Evolutionary conservation across 35 echinoderm and acorn worm species (phyloP).

Genomic region (Heliocidaris erythrogramma): DNA sequence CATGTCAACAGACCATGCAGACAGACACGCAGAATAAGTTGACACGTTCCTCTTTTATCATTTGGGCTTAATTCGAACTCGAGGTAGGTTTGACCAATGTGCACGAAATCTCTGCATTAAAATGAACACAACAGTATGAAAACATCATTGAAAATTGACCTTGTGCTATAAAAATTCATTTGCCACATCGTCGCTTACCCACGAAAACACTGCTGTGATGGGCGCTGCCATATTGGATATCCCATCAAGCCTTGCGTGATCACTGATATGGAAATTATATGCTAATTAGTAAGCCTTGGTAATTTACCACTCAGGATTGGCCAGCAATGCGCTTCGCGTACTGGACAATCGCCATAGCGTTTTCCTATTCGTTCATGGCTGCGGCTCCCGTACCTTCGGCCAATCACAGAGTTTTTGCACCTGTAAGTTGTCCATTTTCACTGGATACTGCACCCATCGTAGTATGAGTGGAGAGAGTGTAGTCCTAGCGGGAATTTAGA

Average conservation of each 20-base stretch:
- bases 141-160: too few species aligned
- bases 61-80: too few species aligned
- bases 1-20: too few species aligned
- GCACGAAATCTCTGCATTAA: too few species aligned
- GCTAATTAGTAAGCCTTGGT: not conserved
- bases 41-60: too few species aligned
- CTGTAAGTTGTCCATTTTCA: slow-evolving; percentile 67
- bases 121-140: too few species aligned
- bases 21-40: too few species aligned
- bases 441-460: not conserved
- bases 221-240: slow-evolving; percentile 91
- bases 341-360: slow-evolving; percentile 55
- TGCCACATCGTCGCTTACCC: slow-evolving; percentile 54
- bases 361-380: slow-evolving; percentile 74
- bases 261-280: slow-evolving; percentile 45
- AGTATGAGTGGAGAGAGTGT: slow-evolving; percentile 11
- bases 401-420: slow-evolving; percentile 64
- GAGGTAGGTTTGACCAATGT: too few species aligned
- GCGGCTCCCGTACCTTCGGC: slow-evolving; percentile 46
- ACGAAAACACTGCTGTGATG: slow-evolving; percentile 66
- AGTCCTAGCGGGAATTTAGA: slow-evolving; percentile 35
- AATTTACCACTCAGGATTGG: slow-evolving; percentile 38
- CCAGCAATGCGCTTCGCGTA: slow-evolving; percentile 49
- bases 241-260: slow-evolving; percentile 54
- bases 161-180: not conserved